Base-by-base conservation (phyloP, 2,113 vertebrate genomes). In the Limnothrissa miodon region DNA sequence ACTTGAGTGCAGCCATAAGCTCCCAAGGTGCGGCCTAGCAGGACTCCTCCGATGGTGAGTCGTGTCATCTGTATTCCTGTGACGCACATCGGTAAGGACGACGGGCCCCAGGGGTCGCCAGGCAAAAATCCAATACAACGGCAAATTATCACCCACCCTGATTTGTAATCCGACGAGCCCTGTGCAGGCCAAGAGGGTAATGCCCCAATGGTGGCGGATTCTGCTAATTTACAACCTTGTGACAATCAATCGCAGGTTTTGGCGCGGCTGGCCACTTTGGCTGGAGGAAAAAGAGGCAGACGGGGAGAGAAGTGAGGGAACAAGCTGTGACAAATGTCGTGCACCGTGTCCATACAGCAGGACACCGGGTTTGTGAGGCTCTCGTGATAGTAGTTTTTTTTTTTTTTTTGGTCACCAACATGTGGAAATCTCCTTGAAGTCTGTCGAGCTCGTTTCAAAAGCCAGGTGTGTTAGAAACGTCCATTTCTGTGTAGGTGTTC, bases 101-200 rank as follows among this genome's bases (percentile, higher is more conserved):
- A 36, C 46, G 33, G 82, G 39, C 80, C 82, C 66, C 39, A 45
- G 59, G 53, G 87, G 84, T 83, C 78, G 45, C 44, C 39, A 33
- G 48, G 53, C 48, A 59, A 83, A 78, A 84, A 82, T 80, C 62
- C 51, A 70, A 81, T 90, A 82, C 80, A 82, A 86, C 80, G 56
- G 85, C 81, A 83, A 88, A 85, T 89, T 80, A 87, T 87, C 79
- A 80, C 70, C 70, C 39, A 33, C 36, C 23, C 87, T 86, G 87
- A 87, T 89, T 85, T 87, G 82, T 86, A 90, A 86, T 86, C 78
- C 80, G 48, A 79, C 70, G 48, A 53, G 78, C 53, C 82, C n/a
- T 45, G 51, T 81, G 9, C 45, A 82, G 84, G 83, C 80, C 82
- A 82, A 87, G 70, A 81, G 78, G 70, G 19, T 83, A 82, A 83